Base-by-base conservation (phyloP, 2,888 invertebrate species). In the Yponomeuta malinellus region DNA sequence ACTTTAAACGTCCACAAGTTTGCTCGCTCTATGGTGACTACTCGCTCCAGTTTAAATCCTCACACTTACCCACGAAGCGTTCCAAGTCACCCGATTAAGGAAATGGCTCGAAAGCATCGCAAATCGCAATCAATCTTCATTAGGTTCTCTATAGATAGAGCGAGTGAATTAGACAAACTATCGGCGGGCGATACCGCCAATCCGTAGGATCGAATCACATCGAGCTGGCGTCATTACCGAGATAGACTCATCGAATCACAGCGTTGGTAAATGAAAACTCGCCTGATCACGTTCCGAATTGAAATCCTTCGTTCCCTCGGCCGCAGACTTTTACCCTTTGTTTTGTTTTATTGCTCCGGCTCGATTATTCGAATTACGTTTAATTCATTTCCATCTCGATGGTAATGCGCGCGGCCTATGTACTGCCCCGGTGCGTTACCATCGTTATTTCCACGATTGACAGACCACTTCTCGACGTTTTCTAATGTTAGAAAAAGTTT, bases 281-380 rank as follows among this genome's bases (percentile, higher is more conserved):
- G 86, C 83, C 87, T 87, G 90, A 91, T 92, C 92, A 92, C 93
- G 92, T 93, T 89, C 90, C 87, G 89, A 90, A 92, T 92, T 92
- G 92, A 89, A 92, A 93, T 92, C 90, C 89, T 87, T 85, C 84
- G 82, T 86, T 85, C 85, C 85, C 85, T 83, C 85, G 80, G 86
- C 87, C 87, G 85, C 87, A 85, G 82, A 85, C 85, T 85, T 86
- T 85, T 86, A 84, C 87, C 87, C 85, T 90, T 90, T 91, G 89
- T 90, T 88, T 90, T 90, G 84, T 89, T 88, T 85, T 86, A 88
- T 86, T 84, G 85, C 84, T 82, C 83, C 83, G 82, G 78, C 86
- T 86, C 90, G 90, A 91, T 91, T 92, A 90, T 90, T 89, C 87
- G 87, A 91, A 92, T 91, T 91, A 91, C 84, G 85, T 88, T 91